Percentiles rank a stretch among this genome's conserved stretches.
These are phyloP conservation scores for Neofelis nebulosa DNA, from an alignment of 2,113 vertebrate species.

Conservation along the genomic window DNA sequence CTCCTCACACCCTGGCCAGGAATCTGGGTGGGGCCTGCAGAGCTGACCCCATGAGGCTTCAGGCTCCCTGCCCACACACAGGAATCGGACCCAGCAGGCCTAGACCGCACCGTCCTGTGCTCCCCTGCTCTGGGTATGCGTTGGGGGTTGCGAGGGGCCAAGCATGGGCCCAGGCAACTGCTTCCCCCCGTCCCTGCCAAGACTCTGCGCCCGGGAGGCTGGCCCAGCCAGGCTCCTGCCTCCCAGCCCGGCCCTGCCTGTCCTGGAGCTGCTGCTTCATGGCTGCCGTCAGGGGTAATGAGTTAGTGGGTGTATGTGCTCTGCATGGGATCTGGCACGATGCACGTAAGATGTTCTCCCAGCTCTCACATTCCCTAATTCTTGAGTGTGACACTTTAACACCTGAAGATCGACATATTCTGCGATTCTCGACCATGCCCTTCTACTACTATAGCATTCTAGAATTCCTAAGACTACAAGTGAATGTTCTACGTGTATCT, in stretches of 20 bases:
- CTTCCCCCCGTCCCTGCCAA: neutral
- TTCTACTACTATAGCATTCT: neutral
- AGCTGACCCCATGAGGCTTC: neutral
- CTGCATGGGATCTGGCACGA: neutral
- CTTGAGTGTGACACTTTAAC: neutral
- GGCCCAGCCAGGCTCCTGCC: neutral
- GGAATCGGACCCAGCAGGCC: neutral
- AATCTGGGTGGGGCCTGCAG: conserved; percentile 45
- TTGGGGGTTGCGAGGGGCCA: neutral
- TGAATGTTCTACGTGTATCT: neutral
- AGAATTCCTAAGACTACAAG: neutral
- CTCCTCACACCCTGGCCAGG: conserved; percentile 49
- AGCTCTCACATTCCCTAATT: neutral
- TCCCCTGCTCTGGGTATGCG: neutral
- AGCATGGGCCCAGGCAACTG: neutral
- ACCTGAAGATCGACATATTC: neutral
- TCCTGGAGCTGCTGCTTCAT: neutral
- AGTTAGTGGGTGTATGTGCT: neutral
- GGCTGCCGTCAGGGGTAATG: neutral
- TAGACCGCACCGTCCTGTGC: neutral
- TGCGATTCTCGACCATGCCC: neutral
- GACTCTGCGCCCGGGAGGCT: neutral
- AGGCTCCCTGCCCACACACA: neutral
- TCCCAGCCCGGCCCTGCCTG: neutral
- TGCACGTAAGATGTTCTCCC: neutral